phyloP scores from a whole-genome alignment of 2,888 invertebrate genomes.

The Alloscopus bannaensis region DNA sequence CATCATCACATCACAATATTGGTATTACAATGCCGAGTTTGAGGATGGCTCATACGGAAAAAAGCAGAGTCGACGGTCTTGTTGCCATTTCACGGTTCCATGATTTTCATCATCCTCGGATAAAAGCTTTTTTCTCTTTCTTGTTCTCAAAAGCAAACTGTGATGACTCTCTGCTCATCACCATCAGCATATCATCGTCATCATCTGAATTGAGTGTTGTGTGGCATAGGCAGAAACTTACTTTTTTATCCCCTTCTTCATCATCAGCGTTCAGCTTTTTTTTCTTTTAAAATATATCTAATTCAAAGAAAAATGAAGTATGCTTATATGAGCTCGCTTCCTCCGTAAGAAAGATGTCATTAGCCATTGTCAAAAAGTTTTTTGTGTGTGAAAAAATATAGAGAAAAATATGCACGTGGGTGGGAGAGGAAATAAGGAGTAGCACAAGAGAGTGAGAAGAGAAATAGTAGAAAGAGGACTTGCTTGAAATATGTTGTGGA shows the following conservation, averaged over 20 bases:
- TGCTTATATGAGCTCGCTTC: no score
- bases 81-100: constrained; percentile 66
- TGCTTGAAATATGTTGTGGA: neutral
- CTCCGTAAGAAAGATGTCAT: constrained; percentile 21
- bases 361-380: constrained; percentile 45
- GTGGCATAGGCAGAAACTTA: constrained; percentile 11
- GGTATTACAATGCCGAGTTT: no score
- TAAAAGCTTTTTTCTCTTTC: constrained; percentile 58
- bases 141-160: constrained; percentile 20
- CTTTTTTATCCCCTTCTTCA: neutral
- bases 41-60: constrained; percentile 26
- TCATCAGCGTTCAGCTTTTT: neutral
- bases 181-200: constrained; percentile 32
- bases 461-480: constrained; percentile 8
- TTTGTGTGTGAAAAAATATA: constrained; percentile 14
- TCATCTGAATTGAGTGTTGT: no score
- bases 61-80: constrained; percentile 58
- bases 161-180: constrained; percentile 15
- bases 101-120: constrained; percentile 64
- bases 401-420: constrained; percentile 59
- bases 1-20: constrained; percentile 7
- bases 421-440: constrained; percentile 36
- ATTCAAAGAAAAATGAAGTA: neutral
- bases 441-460: constrained; percentile 17
- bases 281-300: constrained; percentile 16